Evolutionary conservation across 2,888 invertebrate species (phyloP).

Genomic region (Acheta domesticus): DNA sequence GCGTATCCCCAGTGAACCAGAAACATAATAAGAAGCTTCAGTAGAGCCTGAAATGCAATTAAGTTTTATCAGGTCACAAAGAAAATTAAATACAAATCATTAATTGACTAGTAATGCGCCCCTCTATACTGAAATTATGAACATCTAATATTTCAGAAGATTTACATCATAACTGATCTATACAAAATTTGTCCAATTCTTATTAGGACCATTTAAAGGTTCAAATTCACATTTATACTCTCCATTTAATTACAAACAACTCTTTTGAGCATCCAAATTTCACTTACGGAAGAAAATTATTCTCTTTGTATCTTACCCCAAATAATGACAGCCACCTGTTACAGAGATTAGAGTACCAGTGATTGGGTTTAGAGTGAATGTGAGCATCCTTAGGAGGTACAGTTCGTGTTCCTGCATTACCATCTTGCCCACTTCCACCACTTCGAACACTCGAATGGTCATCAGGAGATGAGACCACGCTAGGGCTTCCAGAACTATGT

Average conservation of each 20-base stretch:
- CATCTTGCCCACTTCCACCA: constrained; percentile 42
- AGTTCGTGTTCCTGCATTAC: constrained; percentile 19
- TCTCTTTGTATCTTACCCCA: constrained; percentile 62
- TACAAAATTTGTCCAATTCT: too few species aligned
- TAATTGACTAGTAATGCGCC: background rate
- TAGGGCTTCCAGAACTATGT: constrained; percentile 47
- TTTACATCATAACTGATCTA: too few species aligned
- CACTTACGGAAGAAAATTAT: background rate
- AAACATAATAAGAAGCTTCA: constrained; percentile 87
- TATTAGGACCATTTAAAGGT: background rate
- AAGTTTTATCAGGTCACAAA: background rate
- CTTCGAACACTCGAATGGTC: constrained; percentile 42
- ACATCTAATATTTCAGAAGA: too few species aligned
- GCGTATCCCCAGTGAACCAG: constrained; percentile 93
- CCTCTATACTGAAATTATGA: background rate
- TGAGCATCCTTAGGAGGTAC: constrained; percentile 32
- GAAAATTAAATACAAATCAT: background rate
- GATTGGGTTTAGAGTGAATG: constrained; percentile 82
- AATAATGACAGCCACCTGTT: constrained; percentile 91
- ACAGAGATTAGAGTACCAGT: constrained; percentile 92
- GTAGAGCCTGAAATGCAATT: constrained; percentile 65
- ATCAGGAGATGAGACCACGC: constrained; percentile 48
- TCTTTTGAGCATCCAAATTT: background rate
- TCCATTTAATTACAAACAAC: background rate
- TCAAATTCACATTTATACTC: background rate